Base-by-base conservation (phyloP, 2,888 invertebrate species). In the Hemicrepidius hirtus region DNA sequence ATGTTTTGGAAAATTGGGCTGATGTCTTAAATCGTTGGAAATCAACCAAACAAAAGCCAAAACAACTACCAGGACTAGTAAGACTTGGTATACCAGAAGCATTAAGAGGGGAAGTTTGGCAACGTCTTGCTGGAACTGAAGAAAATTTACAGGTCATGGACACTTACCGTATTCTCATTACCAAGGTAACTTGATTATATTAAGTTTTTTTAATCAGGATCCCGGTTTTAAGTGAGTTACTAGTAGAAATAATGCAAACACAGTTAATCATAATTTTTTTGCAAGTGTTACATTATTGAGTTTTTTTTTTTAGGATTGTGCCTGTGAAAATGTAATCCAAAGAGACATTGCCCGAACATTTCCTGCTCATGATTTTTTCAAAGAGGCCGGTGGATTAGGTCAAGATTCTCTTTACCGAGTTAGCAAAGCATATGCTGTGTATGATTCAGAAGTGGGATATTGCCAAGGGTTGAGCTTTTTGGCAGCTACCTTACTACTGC, bases 401-500 rank as follows among this genome's bases (percentile, higher is more conserved):
- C 99, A 99, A 87, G 98, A 99, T 87, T 94, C 97, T 12, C 88
- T 99, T 65, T 96, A 97, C 84, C 94, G 97, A 83, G 95, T 99
- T 83, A 97, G 97, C 84, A 96, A 97, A 85, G 99, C 98, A 0
- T 99, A 99, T 87, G 97, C 99, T 1, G 95, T 98, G 7, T 95
- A 97, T 86, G 99, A 99, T 85, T 93, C 94, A 71, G 99, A 99
- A 88, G 97, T 99, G 75, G 98, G 98, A 68, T 99, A 99, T 88
- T 99, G 99, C 85, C 99, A 99, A 88, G 99, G 99, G 5, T 90
- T 99, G 73, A 99, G 98, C 86, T 99, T 99, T 86, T 89, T 99
- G 41, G 98, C 97, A 40, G 99, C 99, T 74, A 97, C 98, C 63
- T 88, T 99, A 69, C 88, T 99, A 32, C 88, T 99, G 75, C 99